Evolutionary conservation across 2,888 invertebrate species (phyloP).

Genomic region (Bombylius discolor): DNA sequence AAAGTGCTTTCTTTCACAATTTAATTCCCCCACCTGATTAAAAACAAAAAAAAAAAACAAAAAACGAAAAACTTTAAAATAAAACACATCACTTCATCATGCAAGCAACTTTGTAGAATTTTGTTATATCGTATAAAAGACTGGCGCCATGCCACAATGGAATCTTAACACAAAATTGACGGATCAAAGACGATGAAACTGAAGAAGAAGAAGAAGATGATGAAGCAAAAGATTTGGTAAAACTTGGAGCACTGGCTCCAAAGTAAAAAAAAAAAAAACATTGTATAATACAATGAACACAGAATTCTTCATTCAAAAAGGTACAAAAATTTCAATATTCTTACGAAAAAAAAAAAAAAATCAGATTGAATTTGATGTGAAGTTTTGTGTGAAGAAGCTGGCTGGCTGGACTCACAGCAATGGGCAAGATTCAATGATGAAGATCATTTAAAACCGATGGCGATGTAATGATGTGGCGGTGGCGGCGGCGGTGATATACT

Average conservation of each 20-base stretch:
- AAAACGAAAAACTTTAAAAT: too few relatives aligned
- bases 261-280: neutral
- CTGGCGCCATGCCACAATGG: slow-evolving; percentile 4
- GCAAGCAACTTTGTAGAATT: neutral
- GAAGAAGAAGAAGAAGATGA: too few relatives aligned
- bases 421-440: too few relatives aligned
- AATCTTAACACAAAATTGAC: slow-evolving; percentile 1
- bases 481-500: neutral
- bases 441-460: too few relatives aligned
- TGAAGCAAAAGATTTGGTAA: neutral
- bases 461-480: neutral
- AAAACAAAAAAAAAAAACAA: neutral
- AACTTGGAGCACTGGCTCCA: neutral
- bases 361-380: neutral
- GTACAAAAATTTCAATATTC: neutral
- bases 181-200: neutral
- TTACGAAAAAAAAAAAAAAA: neutral
- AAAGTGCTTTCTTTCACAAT: neutral
- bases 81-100: neutral
- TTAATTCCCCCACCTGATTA: neutral
- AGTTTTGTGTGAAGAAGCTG: neutral
- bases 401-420: too few relatives aligned
- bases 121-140: neutral
- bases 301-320: neutral
- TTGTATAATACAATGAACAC: neutral